Base-by-base conservation (phyloP, 2,888 invertebrate genomes). In the Liopterus haemorrhoidalis region DNA sequence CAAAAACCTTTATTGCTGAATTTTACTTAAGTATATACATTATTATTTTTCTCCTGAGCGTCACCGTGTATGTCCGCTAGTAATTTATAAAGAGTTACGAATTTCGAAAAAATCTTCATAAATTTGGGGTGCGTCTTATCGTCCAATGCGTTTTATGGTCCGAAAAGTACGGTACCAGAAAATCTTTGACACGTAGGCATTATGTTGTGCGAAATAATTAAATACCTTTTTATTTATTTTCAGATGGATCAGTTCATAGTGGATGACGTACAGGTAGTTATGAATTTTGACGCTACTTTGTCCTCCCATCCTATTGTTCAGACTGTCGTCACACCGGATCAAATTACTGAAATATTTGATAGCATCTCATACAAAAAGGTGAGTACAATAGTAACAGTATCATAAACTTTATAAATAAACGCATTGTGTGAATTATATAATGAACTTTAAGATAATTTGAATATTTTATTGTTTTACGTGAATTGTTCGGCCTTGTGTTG, bases 321-420 rank as follows among this genome's bases (percentile, higher is more conserved):
- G 63, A 76, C 75, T 0, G 93, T 94, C 11, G 73, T 75, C 19
- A 86, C 87, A 51, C 93, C 94, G 0, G 84, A 86, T 62, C 82
- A 95, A 71, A 94, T 96, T 42, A 90, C 87, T 0, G 85, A 90
- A 53, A 82, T 93, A 43, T 95, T 95, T 63, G 94, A 95, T 65
- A 68, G 76, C 0, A 94, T 96, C 50, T 89, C 93, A 0, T 96
- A 96, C 61, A 81, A 79, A 50, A 95, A 95, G 76, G 90, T 87
- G 65, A 61, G 51, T 33, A 39, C n/a, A n/a, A n/a, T n/a, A n/a
- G 31, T 11, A 31, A 2, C 2, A 15, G 2, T 3, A 2, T 2
- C 6, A n/a, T n/a, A n/a, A n/a, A n/a, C n/a, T 5, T 43, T 31
- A 12, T 14, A 11, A 31, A 22, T 5, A 6, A 22, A 20, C 3